phyloP scores from a whole-genome alignment of 2,797 vertebrate species.

The Pipistrellus nathusii region DNA sequence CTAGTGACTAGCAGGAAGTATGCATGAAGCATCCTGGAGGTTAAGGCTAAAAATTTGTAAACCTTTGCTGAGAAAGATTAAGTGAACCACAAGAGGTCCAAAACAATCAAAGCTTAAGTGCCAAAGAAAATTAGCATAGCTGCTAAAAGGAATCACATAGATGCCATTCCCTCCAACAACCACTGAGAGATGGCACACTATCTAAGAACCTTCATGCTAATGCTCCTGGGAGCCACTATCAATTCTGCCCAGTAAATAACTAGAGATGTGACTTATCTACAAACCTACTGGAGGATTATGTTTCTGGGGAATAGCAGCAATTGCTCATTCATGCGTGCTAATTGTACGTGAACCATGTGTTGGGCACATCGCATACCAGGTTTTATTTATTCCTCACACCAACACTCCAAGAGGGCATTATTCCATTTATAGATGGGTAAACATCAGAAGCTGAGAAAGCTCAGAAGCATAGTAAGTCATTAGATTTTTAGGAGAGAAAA shows the following conservation, averaged over 20 bases:
- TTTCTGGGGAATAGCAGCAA: background rate
- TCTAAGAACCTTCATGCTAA: background rate
- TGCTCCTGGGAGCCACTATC: background rate
- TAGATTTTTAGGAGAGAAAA: background rate
- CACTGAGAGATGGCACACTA: background rate
- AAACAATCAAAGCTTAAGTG: background rate
- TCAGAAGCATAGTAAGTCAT: background rate
- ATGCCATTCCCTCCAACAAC: background rate
- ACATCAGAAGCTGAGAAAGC: slow-evolving; percentile 19
- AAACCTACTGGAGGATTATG: background rate
- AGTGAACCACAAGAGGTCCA: background rate
- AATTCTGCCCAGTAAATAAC: background rate
- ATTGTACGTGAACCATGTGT: background rate
- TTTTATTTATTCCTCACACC: slow-evolving; percentile 19
- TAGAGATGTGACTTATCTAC: background rate
- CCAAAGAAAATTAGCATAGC: slow-evolving; percentile 12
- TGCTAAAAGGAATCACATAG: background rate
- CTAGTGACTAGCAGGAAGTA: background rate
- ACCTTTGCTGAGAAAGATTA: background rate
- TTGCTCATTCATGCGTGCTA: background rate
- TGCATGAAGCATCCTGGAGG: background rate
- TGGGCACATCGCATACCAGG: background rate
- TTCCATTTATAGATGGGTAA: background rate
- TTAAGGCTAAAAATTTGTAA: background rate
- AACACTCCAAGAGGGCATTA: background rate